A percentile compares a stretch with the other conserved stretches of the same genome.
These are phyloP conservation scores for Prionace glauca DNA, from an alignment of 2,797 vertebrate species.

Conservation along the genomic window DNA sequence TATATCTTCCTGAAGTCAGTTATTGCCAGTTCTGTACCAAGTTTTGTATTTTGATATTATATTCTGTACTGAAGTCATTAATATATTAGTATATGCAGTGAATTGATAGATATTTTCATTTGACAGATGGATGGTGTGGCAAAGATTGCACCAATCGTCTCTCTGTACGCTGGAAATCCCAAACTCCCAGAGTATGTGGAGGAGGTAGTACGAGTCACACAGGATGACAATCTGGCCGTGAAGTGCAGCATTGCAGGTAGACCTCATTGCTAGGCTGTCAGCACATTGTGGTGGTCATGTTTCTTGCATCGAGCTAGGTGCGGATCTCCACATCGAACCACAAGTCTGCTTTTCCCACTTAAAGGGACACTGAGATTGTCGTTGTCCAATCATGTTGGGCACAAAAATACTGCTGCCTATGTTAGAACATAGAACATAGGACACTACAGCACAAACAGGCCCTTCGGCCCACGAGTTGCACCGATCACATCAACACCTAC, in stretches of 20 bases:
- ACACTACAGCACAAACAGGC: too few species aligned
- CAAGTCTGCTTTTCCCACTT: not conserved
- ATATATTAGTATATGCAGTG: not conserved
- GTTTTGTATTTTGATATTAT: not conserved
- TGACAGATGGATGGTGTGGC: constrained; percentile 1
- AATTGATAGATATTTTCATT: not conserved
- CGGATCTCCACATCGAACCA: not conserved
- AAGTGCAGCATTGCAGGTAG: not conserved
- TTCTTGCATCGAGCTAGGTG: not conserved
- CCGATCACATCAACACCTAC: too few species aligned
- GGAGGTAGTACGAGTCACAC: not conserved
- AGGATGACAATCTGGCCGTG: not conserved
- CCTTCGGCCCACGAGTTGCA: too few species aligned
- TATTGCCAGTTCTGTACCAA: not conserved
- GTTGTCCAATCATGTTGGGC: not conserved
- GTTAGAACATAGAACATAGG: too few species aligned
- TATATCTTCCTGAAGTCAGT: too few species aligned
- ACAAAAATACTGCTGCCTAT: not conserved
- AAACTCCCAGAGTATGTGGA: not conserved
- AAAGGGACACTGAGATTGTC: not conserved
- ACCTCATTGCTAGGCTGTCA: not conserved
- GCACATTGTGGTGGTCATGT: not conserved
- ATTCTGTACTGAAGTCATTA: not conserved
- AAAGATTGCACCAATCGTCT: not conserved
- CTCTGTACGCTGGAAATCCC: not conserved